Evolutionary conservation across 2,113 vertebrate genomes (phyloP).

Genomic region (Mustela nigripes): DNA sequence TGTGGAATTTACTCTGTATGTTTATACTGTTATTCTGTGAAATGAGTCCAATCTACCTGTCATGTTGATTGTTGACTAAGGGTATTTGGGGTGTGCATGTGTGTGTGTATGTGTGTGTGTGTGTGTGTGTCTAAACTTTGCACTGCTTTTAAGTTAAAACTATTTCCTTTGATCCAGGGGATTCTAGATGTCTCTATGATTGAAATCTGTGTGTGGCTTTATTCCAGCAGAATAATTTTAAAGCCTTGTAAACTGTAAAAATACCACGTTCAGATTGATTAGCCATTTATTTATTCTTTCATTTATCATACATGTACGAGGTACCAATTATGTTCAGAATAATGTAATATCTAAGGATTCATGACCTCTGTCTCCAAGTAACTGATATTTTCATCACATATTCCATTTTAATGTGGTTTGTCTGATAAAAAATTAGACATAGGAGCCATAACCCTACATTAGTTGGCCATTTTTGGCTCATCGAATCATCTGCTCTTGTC

Average conservation of each 20-base stretch:
- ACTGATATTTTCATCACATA: slow-evolving; percentile 20
- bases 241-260: slow-evolving; percentile 40
- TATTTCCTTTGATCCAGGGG: neutral
- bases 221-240: slow-evolving; percentile 9
- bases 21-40: slow-evolving; percentile 65
- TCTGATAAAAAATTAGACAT: slow-evolving; percentile 29
- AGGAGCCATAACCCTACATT: neutral
- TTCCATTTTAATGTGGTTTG: neutral
- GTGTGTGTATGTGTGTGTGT: neutral
- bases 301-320: neutral
- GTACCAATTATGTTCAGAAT: neutral
- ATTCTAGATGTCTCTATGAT: slow-evolving; percentile 6
- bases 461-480: neutral
- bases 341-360: slow-evolving; percentile 6
- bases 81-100: neutral
- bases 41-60: slow-evolving; percentile 54
- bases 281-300: neutral
- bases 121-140: slow-evolving; percentile 58
- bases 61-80: slow-evolving; percentile 48
- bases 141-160: slow-evolving; percentile 38
- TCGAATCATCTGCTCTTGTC: neutral
- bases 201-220: slow-evolving; percentile 44
- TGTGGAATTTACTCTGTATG: slow-evolving; percentile 66
- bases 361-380: slow-evolving; percentile 18
- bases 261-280: neutral